These are phyloP conservation scores for Aleiodes sp. DNA, from an alignment of 1,140 invertebrate genomes.

Conservation along the genomic window DNA sequence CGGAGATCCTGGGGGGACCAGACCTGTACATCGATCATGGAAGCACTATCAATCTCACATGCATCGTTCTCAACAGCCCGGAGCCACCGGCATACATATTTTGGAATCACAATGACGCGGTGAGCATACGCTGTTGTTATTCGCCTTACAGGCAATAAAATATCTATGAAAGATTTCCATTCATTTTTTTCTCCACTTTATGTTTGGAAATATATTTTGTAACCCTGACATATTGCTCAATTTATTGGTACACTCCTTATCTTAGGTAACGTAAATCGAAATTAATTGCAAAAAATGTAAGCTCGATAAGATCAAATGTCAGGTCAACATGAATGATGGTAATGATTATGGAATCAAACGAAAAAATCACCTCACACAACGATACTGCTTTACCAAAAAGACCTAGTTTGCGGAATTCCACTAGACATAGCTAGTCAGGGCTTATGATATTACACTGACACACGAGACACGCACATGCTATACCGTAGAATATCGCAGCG, in stretches of 20 bases:
- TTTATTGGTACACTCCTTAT: no score
- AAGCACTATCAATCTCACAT: constrained; percentile 93
- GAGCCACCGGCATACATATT: constrained; percentile 92
- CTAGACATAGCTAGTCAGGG: background rate
- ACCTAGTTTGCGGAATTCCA: background rate
- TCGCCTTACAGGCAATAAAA: no score
- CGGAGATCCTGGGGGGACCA: constrained; percentile 87
- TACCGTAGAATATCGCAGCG: background rate
- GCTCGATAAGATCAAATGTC: background rate
- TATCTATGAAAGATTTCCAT: no score
- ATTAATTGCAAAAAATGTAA: no score
- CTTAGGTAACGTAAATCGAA: no score
- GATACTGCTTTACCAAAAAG: background rate
- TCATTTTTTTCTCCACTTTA: no score
- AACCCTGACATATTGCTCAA: no score
- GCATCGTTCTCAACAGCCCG: constrained; percentile 87
- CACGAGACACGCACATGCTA: background rate
- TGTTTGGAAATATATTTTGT: no score
- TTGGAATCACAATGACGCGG: constrained; percentile 91
- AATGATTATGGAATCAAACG: background rate
- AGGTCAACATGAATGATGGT: background rate
- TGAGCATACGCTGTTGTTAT: constrained; percentile 66
- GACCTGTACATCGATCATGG: constrained; percentile 91
- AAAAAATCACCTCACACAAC: background rate
- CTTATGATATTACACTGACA: background rate